These are phyloP conservation scores for Mantis religiosa DNA, from an alignment of 2,888 invertebrate species.

Conservation along the genomic window DNA sequence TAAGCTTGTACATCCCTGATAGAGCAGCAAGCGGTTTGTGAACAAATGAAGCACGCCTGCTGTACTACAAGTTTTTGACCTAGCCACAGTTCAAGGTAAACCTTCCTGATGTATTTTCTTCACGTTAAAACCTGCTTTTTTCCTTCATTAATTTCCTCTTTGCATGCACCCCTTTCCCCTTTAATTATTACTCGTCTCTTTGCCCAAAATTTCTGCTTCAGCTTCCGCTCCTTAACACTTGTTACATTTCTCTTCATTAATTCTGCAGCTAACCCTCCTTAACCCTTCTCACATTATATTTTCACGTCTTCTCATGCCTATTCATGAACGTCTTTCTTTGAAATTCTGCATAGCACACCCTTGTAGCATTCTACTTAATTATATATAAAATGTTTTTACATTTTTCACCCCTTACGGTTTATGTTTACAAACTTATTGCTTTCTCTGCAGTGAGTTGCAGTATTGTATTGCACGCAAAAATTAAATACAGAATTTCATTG, in stretches of 20 bases:
- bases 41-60: not conserved
- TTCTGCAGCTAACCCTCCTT: not conserved
- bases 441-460: no score
- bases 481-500: no score
- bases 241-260: not conserved
- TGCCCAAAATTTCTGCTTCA: not conserved
- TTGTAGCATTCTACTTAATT: not conserved
- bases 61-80: not conserved
- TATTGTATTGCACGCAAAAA: no score
- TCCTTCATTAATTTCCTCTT: not conserved
- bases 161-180: not conserved
- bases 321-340: not conserved
- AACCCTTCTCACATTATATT: not conserved
- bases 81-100: not conserved
- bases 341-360: not conserved
- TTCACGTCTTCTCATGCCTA: not conserved
- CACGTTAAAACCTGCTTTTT: not conserved
- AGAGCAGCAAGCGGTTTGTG: not conserved
- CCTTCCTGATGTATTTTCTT: not conserved
- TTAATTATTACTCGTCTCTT: not conserved
- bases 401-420: not conserved
- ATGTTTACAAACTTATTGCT: no score
- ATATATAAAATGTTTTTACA: not conserved
- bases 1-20: not conserved
- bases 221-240: not conserved